Evolutionary conservation across 2,888 invertebrate species (phyloP), one percentile per base, ranked within the genome.

Genomic region (Hydrotaea diabolus): DNA sequence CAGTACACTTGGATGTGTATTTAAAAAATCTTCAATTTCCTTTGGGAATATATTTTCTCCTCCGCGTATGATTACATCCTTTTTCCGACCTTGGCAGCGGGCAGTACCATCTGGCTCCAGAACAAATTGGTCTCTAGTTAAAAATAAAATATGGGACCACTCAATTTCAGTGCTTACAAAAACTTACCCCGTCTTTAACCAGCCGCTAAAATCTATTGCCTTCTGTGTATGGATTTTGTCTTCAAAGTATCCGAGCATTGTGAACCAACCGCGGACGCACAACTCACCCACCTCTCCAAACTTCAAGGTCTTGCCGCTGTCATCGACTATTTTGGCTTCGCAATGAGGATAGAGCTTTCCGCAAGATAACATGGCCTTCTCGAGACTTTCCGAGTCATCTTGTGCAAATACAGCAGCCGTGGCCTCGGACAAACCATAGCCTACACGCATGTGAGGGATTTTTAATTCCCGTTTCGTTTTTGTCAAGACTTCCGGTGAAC

Each of bases 31-130:
- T 91, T 96, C 96, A 66, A 96, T 93, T 93, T 96, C 96, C 93
- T 94, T 94, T 0, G 96, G 96, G 90, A 94, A 96, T 83, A 96
- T 94, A 90, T 96, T 96, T 91, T 96, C 96, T 19, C 96, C 96
- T 1, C 96, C 96, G 83, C 96, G 92, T 80, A 96, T 95, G 46
- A 96, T 94, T 93, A 96, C 93, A 87, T 96, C 96, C 89, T 96
- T 96, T 13, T 95, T 88, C 73, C 96, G 93, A 0, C 96, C 96
- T 31, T 95, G 93, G 85, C 96, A 93, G 85, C 92, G 91, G 0
- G 94, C 95, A 88, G 95, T 95, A 0, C 96, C 96, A 83, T 94
- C 93, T 82, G 94, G 93, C 57, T 93, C 91, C 81, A 96, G 92
- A 0, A 94, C 87, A 83, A 95, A 95, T 85, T 94, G 93, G 80